Base-by-base conservation (phyloP, 35 echinoderm and acorn worm species). In the Anneissia japonica region DNA sequence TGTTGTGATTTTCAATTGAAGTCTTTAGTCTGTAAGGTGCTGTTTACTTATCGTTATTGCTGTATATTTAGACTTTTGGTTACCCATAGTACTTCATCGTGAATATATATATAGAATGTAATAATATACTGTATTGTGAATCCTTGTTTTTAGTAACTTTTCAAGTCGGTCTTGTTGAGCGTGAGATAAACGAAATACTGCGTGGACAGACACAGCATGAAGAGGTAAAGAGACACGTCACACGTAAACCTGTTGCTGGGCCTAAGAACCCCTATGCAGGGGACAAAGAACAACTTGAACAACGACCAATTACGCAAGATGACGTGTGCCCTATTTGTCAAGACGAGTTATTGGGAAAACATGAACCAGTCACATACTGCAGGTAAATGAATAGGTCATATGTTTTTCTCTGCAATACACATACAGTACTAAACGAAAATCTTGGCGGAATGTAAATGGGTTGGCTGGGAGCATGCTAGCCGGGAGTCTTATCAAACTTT, bases 251-350 rank as follows among this genome's bases (percentile, higher is more conserved):
- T 26, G 33, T 45, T 0, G 29, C 55, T 36, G 45, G 35, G 1
- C 74, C 74, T 34, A 83, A 87, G 28, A 35, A 86, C 32, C 35
- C 43, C 0, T 74, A 79, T 43, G 33, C 36, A 32, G 91, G 77
- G 34, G 88, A 91, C 2, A 84, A 87, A 82, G 91, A 93, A 38
- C 51, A 83, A 12, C 83, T 97, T 26, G 34, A 81, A 21, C 94
- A 97, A 82, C 86, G 91, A 81, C 87, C 89, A 73, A 97, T 97
- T 79, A 93, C 94, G 0, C 85, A 85, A 75, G 94, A 97, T 23
- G 94, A 97, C 85, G 91, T 93, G 1, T 97, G 94, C 32, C 94
- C 94, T 9, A 97, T 97, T 43, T 97, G 94, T 78, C 94, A 97
- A 74, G 94, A 97, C 88, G 94, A 97, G 74, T 85, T 97, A 31